phyloP scores from a whole-genome alignment of 2,888 invertebrate species.

The Tenthredo amoena region DNA sequence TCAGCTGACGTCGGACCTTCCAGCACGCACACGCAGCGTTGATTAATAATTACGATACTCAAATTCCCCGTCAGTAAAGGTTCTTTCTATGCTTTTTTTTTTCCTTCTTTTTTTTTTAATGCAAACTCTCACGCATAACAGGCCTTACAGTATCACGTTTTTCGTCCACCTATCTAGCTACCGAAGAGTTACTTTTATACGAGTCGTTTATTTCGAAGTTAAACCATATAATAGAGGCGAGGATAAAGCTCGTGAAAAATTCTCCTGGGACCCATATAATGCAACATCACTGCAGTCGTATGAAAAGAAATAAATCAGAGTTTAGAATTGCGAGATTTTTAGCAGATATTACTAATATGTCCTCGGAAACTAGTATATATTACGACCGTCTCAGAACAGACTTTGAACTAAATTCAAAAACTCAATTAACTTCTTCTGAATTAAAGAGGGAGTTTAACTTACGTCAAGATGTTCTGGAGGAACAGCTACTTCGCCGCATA shows the following conservation, averaged over 20 bases:
- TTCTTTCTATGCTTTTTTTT: background rate
- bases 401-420: background rate
- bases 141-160: background rate
- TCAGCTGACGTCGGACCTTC: slow-evolving; percentile 14
- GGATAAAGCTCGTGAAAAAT: background rate
- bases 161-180: background rate
- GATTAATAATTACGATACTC: slow-evolving; percentile 58
- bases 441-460: slow-evolving; percentile 78
- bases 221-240: background rate
- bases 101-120: background rate
- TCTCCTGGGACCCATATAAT: background rate
- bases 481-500: slow-evolving; percentile 97
- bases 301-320: background rate
- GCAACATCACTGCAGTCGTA: background rate
- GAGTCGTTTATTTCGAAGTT: slow-evolving; percentile 1
- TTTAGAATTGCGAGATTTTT: background rate
- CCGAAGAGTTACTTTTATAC: background rate
- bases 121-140: slow-evolving; percentile 12
- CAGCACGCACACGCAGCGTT: background rate
- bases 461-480: slow-evolving; percentile 97
- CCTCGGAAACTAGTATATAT: too few relatives aligned
- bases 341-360: background rate
- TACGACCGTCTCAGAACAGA: background rate
- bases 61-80: slow-evolving; percentile 39
- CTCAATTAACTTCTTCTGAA: background rate